Conservation (phyloP, 2,113 vertebrate species). For the Nycticebus coucang region DNA sequence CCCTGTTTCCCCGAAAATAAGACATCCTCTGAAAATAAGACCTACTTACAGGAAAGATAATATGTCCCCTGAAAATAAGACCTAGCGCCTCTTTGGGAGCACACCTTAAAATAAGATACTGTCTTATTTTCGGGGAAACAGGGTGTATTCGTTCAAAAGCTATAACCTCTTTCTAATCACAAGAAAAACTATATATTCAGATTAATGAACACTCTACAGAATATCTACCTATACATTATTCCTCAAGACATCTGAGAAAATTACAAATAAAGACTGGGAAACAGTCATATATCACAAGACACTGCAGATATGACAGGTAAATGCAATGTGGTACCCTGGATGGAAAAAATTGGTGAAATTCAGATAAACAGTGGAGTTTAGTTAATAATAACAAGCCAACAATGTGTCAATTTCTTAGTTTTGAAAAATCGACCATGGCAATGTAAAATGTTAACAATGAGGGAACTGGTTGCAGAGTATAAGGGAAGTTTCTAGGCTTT, state of each 20-base stretch:
- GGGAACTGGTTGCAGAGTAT: background rate
- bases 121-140: no score
- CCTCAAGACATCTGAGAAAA: background rate
- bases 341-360: slow-evolving; percentile 31
- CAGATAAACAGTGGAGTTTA: background rate
- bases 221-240: background rate
- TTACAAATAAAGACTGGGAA: slow-evolving; percentile 15
- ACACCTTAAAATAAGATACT: no score
- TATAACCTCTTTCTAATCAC: background rate
- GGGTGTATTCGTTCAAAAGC: background rate
- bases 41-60: no score
- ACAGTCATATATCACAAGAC: background rate
- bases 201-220: background rate
- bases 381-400: background rate
- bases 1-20: no score
- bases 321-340: background rate
- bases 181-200: background rate
- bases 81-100: no score
- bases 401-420: background rate
- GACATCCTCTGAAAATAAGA: no score
- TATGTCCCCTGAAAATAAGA: no score
- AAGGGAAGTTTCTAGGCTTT: background rate
- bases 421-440: background rate
- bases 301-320: background rate
- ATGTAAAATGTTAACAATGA: background rate